Conservation (phyloP, 53 echinoderm and acorn worm genomes). For the Henricia sp. region DNA sequence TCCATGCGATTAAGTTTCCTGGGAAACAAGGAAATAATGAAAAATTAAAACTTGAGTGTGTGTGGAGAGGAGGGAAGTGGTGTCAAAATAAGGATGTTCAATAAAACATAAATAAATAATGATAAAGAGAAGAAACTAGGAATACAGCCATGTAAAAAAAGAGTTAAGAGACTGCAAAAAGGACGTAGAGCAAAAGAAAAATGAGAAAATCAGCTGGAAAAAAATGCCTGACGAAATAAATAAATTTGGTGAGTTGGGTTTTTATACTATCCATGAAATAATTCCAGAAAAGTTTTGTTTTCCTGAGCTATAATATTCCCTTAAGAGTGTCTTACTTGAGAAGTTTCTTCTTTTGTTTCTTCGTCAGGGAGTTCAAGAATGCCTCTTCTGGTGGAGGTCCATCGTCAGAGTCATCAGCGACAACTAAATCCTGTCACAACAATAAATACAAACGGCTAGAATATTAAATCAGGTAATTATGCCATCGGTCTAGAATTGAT, state of each 20-base stretch:
- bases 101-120: background rate
- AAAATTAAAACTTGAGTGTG: background rate
- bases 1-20: slow-evolving; percentile 93
- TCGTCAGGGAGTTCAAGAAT: slow-evolving; percentile 91
- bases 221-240: too few relatives aligned
- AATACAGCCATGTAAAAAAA: background rate
- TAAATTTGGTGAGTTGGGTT: too few relatives aligned
- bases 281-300: too few relatives aligned
- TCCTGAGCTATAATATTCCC: too few relatives aligned
- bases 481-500: too few relatives aligned
- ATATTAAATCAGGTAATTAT: too few relatives aligned
- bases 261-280: too few relatives aligned
- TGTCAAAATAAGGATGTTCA: background rate
- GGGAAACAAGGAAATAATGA: background rate
- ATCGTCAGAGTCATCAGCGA: slow-evolving; percentile 83
- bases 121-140: background rate
- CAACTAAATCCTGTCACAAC: slow-evolving; percentile 74
- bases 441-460: background rate
- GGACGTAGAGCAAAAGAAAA: background rate
- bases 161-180: background rate
- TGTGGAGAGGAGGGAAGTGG: background rate
- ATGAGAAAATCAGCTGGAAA: too few relatives aligned
- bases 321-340: slow-evolving; percentile 78
- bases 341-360: slow-evolving; percentile 93
- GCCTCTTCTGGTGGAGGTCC: slow-evolving; percentile 78